A percentile compares a stretch with the other conserved stretches of the same genome.
phyloP scores from a whole-genome alignment of 2,888 invertebrate species.

The Carpatolechia fugitivella region DNA sequence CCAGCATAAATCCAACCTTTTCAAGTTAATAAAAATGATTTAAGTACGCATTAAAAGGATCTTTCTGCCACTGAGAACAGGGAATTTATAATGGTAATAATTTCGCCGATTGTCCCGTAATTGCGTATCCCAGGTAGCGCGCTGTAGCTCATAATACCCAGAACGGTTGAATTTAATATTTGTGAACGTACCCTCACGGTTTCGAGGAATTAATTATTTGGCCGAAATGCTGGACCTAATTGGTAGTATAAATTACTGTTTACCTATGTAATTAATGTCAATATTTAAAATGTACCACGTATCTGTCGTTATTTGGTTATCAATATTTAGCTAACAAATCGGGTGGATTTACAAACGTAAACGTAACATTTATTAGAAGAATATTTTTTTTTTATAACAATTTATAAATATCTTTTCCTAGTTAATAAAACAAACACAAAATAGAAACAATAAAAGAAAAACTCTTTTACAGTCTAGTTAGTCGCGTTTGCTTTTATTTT shows the following conservation, averaged over 20 bases:
- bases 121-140: conserved; percentile 30
- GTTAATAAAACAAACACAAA: no score
- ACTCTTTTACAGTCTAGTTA: neutral
- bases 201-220: neutral
- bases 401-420: no score
- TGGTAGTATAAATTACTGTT: neutral
- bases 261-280: neutral
- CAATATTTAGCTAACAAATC: no score
- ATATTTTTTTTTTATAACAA: no score
- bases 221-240: neutral
- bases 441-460: no score
- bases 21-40: conserved; percentile 76
- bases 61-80: conserved; percentile 58
- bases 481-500: conserved; percentile 30
- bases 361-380: no score
- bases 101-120: conserved; percentile 56
- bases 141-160: conserved; percentile 25
- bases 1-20: conserved; percentile 70
- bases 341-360: no score
- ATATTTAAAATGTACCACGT: no score
- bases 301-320: no score
- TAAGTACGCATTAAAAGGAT: conserved; percentile 71
- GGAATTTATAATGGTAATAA: conserved; percentile 67
- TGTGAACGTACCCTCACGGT: neutral
- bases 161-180: conserved; percentile 2